Percentiles rank a stretch among this genome's conserved stretches.
Evolutionary conservation across 2,113 vertebrate species (phyloP).

Genomic region (Ifrita kowaldi): DNA sequence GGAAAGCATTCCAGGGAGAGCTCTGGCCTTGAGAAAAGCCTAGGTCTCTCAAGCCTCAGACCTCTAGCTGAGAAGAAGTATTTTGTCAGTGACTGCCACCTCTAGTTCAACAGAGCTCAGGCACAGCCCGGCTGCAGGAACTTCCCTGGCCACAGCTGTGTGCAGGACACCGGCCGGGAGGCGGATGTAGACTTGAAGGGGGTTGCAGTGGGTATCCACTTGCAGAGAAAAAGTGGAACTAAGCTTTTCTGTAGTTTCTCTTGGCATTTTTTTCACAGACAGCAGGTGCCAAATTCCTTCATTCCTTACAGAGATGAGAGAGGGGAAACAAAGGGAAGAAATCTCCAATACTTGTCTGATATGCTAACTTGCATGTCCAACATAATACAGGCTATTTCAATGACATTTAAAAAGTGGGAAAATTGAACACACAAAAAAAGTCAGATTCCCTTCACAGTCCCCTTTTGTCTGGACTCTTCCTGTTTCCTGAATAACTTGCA

Average conservation of each 20-base stretch:
- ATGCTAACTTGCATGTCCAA: background rate
- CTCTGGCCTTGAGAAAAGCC: background rate
- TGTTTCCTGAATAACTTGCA: background rate
- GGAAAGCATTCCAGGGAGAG: background rate
- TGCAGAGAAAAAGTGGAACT: background rate
- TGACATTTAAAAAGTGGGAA: background rate
- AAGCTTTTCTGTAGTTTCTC: background rate
- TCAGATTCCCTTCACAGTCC: background rate
- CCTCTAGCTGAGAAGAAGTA: background rate
- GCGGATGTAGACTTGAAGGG: background rate
- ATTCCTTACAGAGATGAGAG: background rate
- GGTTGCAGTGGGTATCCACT: rapidly evolving
- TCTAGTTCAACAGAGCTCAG: background rate
- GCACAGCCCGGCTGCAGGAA: too few relatives aligned
- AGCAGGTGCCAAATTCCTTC: background rate
- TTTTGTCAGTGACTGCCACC: background rate
- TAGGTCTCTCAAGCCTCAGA: background rate
- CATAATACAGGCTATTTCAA: background rate
- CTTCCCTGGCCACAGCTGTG: rapidly evolving
- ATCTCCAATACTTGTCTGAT: background rate
- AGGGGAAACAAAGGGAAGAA: background rate
- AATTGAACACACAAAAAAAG: background rate
- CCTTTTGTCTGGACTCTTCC: background rate
- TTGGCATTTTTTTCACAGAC: background rate
- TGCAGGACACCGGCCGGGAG: too few relatives aligned